Percentiles rank a stretch among this genome's conserved stretches.
These are phyloP conservation scores for Idaea dimidiata DNA, from an alignment of 2,888 invertebrate genomes.

Conservation along the genomic window DNA sequence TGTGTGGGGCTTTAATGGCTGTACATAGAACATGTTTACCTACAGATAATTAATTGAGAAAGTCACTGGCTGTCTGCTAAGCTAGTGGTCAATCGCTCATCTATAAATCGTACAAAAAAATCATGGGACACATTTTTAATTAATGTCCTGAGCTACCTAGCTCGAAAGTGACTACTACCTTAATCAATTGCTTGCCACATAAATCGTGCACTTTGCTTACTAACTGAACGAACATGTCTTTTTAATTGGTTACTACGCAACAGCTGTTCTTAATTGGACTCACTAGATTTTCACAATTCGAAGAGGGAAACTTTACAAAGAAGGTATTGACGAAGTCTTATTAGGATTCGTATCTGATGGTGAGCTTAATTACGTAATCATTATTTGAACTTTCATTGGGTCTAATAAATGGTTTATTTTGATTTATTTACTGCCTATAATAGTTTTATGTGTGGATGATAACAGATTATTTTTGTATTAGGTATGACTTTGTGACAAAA, in stretches of 20 bases:
- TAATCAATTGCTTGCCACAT: constrained; percentile 15
- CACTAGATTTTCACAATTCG: constrained; percentile 40
- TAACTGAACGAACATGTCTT: constrained; percentile 34
- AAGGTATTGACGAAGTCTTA: not conserved
- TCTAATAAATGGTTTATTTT: constrained; percentile 3
- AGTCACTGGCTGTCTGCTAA: too few species aligned
- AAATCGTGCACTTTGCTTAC: constrained; percentile 26
- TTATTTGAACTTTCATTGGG: constrained; percentile 27
- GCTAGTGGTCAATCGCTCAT: too few species aligned
- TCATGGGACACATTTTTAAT: not conserved
- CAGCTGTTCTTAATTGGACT: constrained; percentile 44
- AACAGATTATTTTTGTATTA: too few species aligned
- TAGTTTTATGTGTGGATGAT: too few species aligned
- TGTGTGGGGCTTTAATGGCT: too few species aligned
- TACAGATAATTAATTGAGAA: too few species aligned
- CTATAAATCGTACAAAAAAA: too few species aligned
- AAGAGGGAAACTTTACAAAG: not conserved
- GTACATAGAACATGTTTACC: too few species aligned
- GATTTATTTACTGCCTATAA: too few species aligned
- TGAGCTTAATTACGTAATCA: constrained; percentile 34
- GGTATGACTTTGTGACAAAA: too few species aligned
- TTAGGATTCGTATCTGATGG: constrained; percentile 8
- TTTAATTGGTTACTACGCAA: constrained; percentile 42
- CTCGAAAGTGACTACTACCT: constrained; percentile 9
- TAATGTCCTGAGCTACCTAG: not conserved